These are phyloP conservation scores for Pyrochroa serraticornis DNA, from an alignment of 2,888 invertebrate genomes.

Conservation along the genomic window DNA sequence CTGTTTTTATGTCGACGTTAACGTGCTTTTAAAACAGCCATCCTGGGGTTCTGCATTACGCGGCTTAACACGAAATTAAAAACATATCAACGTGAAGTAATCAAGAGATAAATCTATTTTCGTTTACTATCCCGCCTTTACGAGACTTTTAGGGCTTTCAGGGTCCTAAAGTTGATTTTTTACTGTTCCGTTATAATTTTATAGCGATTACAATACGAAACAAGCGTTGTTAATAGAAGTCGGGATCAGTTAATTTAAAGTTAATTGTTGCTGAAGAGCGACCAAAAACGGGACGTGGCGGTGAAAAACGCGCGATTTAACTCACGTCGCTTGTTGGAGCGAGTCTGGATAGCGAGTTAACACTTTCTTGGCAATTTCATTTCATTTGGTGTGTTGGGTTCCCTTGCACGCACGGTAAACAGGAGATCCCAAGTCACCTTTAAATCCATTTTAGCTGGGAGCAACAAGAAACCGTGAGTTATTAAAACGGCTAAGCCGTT, in stretches of 20 bases:
- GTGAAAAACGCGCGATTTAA: neutral
- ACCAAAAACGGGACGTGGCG: no score
- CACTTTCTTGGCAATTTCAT: conserved; percentile 42
- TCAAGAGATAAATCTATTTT: conserved; percentile 15
- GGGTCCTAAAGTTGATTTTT: neutral
- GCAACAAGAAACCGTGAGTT: conserved; percentile 46
- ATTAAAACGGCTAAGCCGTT: conserved; percentile 40
- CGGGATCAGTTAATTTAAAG: neutral
- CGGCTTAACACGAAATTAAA: conserved; percentile 22
- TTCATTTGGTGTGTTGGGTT: conserved; percentile 38
- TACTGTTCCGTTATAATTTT: neutral
- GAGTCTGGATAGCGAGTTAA: conserved; percentile 28
- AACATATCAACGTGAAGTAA: conserved; percentile 21
- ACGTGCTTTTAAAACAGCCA: conserved; percentile 13
- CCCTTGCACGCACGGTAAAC: conserved; percentile 43
- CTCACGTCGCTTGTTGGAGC: conserved; percentile 9
- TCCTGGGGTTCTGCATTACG: conserved; percentile 14
- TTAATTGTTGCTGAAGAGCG: conserved; percentile 6
- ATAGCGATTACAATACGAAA: no score
- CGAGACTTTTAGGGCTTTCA: neutral
- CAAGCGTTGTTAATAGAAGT: no score
- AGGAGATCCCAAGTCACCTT: conserved; percentile 46
- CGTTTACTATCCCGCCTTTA: conserved; percentile 1
- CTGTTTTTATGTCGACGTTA: conserved; percentile 20
- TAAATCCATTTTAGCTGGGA: conserved; percentile 46